Percentiles rank a stretch among this genome's conserved stretches.
Evolutionary conservation across 2,797 vertebrate species (phyloP).

Genomic region (Odontamblyopus lacepedii): DNA sequence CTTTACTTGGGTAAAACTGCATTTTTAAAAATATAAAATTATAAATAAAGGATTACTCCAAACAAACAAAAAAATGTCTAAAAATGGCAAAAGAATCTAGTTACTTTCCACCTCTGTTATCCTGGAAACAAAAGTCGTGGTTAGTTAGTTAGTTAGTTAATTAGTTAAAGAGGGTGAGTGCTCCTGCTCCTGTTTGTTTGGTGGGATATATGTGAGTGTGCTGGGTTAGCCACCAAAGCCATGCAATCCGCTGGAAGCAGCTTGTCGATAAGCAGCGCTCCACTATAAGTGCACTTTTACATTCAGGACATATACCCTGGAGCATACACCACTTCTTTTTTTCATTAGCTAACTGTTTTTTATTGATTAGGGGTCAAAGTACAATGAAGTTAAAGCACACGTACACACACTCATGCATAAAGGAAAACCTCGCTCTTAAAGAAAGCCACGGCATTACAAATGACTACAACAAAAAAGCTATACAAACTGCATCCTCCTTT

Average conservation of each 20-base stretch:
- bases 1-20: background rate
- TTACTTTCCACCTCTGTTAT: constrained; percentile 34
- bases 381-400: constrained; percentile 57
- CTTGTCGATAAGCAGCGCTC: constrained; percentile 46
- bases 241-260: constrained; percentile 67
- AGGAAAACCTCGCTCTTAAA: constrained; percentile 4
- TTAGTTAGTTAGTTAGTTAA: constrained; percentile 73
- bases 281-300: constrained; percentile 46
- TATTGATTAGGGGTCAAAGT: constrained; percentile 70
- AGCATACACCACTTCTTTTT: constrained; percentile 65
- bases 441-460: constrained; percentile 65
- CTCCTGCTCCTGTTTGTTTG: constrained; percentile 40
- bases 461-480: constrained; percentile 51
- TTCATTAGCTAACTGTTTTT: constrained; percentile 75
- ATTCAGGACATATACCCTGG: constrained; percentile 57
- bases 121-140: constrained; percentile 70
- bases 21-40: background rate
- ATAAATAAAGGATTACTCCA: background rate
- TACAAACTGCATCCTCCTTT: constrained; percentile 62
- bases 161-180: constrained; percentile 67
- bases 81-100: too few species aligned
- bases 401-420: constrained; percentile 21
- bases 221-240: constrained; percentile 51
- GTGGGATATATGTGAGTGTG: constrained; percentile 38
- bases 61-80: too few species aligned